Conservation (phyloP, 2,888 invertebrate genomes). For the Caenorhabditis zanzibari region DNA sequence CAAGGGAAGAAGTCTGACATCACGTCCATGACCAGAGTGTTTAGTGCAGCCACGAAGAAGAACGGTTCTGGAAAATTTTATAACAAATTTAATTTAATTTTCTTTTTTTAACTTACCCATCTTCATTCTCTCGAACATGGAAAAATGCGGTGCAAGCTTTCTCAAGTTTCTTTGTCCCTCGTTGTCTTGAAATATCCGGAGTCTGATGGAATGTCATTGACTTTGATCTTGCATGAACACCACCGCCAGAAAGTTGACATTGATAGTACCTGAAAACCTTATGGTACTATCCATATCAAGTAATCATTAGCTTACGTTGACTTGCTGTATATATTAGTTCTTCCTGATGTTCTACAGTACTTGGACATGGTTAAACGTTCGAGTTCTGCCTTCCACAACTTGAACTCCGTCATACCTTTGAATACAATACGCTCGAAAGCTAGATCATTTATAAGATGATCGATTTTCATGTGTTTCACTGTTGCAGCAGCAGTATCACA, state of each 20-base stretch:
- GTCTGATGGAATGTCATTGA: too few relatives aligned
- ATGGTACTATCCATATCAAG: too few relatives aligned
- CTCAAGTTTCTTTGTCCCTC: conserved; percentile 71
- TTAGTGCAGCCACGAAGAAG: conserved; percentile 70
- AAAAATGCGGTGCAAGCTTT: conserved; percentile 74
- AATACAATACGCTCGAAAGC: conserved; percentile 64
- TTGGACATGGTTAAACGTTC: conserved; percentile 63
- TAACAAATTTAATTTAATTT: too few relatives aligned
- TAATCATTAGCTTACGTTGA: conserved; percentile 48
- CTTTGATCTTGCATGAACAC: too few relatives aligned
- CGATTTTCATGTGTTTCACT: conserved; percentile 58
- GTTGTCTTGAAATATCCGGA: conserved; percentile 18
- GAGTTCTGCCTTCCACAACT: conserved; percentile 62
- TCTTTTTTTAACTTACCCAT: conserved; percentile 60
- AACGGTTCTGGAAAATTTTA: conserved; percentile 65
- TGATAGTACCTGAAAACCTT: conserved; percentile 57
- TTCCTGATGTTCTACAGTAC: conserved; percentile 49
- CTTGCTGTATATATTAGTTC: conserved; percentile 13
- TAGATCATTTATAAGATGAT: conserved; percentile 49
- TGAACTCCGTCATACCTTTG: conserved; percentile 55
- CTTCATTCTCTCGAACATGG: conserved; percentile 66
- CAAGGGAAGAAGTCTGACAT: conserved; percentile 67
- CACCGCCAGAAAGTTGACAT: conserved; percentile 67
- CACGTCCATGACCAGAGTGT: conserved; percentile 69
- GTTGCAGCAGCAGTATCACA: conserved; percentile 63